A percentile compares a stretch with the other conserved stretches of the same genome.
phyloP scores from a whole-genome alignment of 2,888 invertebrate species.

The Trissonchulus latispiculum region DNA sequence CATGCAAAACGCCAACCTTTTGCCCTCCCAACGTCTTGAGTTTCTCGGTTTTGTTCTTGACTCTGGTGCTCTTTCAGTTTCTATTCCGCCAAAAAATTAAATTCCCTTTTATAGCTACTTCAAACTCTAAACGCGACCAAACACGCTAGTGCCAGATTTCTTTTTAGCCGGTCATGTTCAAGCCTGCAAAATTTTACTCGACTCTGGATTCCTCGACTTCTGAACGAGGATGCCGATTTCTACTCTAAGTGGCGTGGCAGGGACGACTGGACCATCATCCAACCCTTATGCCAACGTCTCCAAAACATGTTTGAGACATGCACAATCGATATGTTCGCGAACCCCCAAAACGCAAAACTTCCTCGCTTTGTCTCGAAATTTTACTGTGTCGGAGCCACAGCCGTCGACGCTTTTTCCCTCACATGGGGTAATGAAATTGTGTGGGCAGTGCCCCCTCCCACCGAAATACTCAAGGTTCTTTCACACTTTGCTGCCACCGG shows the following conservation, averaged over 20 bases:
- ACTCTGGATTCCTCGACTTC: not conserved
- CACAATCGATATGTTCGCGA: not conserved
- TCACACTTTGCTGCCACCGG: not conserved
- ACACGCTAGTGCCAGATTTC: not conserved
- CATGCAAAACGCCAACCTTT: not conserved
- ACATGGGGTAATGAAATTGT: not conserved
- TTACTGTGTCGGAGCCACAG: not conserved
- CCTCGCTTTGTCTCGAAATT: not conserved
- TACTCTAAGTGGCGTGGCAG: not conserved
- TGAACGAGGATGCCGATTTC: not conserved
- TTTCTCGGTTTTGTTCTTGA: not conserved
- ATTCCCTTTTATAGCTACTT: not conserved
- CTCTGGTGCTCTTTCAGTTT: not conserved
- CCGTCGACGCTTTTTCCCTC: not conserved
- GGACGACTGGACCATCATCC: not conserved
- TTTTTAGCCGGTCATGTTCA: not conserved
- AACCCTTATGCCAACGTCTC: not conserved
- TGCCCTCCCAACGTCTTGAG: not conserved
- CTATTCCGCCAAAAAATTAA: not conserved
- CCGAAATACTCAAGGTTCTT: not conserved
- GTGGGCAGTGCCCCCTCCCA: not conserved
- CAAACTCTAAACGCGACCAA: not conserved
- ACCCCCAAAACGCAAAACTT: not conserved
- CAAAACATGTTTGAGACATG: not conserved
- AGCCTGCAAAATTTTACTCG: not conserved